Evolutionary conservation across 1,140 invertebrate genomes (phyloP), one percentile per base, ranked within the genome.

Genomic region (Halotydeus destructor): DNA sequence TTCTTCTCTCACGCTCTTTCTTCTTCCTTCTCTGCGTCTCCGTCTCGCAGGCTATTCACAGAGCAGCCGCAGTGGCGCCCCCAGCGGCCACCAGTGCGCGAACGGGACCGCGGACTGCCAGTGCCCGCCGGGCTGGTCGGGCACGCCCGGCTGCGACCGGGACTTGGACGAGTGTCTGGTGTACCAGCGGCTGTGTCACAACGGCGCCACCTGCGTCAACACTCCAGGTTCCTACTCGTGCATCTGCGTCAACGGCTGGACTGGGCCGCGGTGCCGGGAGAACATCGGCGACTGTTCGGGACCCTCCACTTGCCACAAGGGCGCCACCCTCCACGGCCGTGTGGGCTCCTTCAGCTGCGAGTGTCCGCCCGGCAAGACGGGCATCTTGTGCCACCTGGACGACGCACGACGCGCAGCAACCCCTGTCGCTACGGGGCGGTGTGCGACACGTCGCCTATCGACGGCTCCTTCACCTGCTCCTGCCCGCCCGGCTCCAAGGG

Each of bases 181-280:
- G 1, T 41, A 53, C 25, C 83, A 83, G 0, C 72, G 74, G 32
- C 73, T 85, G 1, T 93, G 86, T 52, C 79, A 85, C 61, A 93
- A 94, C 58, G 84, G 84, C 0, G 86, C 82, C 2, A 93, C 86
- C 3, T 93, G 86, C 56, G 85, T 78, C 23, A 93, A 93, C 63
- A 76, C 78, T 0, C 64, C 74, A 19, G 83, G 84, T 28, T 76
- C 80, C 5, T 94, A 79, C 61, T 79, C 78, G 1, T 97, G 89
- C 61, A 91, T 94, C 54, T 97, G 89, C 59, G 84, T 89, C 24
- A 91, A 88, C 55, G 85, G 85, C 14, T 91, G 84, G 82, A 80
- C 78, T 0, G 85, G 84, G 3, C 66, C 74, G 0, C 80, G 89
- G 54, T 93, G 86, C 59, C 79, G 78, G 14, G 70, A 77, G 50